phyloP scores from a whole-genome alignment of 2,888 invertebrate species.

The Syrphus vitripennis region DNA sequence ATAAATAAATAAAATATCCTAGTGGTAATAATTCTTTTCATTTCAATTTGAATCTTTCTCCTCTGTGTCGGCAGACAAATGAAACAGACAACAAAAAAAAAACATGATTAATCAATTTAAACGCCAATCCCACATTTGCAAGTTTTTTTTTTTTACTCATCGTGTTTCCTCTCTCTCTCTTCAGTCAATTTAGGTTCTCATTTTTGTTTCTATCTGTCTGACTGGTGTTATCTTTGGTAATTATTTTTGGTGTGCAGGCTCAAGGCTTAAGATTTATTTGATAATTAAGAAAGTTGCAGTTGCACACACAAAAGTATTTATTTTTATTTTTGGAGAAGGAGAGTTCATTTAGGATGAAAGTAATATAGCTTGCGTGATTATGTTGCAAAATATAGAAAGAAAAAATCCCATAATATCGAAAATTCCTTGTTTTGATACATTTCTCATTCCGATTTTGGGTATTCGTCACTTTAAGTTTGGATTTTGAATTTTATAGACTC shows the following conservation, averaged over 20 bases:
- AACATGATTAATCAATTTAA: conserved; percentile 72
- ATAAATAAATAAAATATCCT: conserved; percentile 32
- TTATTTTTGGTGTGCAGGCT: conserved; percentile 60
- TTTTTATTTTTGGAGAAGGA: not conserved
- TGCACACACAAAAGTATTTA: not conserved
- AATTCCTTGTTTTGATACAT: too few relatives aligned
- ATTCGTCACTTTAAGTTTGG: too few relatives aligned
- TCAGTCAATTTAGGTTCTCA: not conserved
- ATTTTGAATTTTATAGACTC: too few relatives aligned
- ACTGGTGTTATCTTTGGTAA: conserved; percentile 60
- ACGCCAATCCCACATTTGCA: conserved; percentile 67
- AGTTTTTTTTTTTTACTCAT: not conserved
- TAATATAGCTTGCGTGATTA: not conserved
- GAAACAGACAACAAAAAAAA: conserved; percentile 18
- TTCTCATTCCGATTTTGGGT: too few relatives aligned
- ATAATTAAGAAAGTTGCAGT: conserved; percentile 67
- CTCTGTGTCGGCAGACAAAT: conserved; percentile 35
- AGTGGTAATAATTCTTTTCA: conserved; percentile 64
- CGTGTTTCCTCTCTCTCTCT: not conserved
- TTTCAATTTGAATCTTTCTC: conserved; percentile 66
- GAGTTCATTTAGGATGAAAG: conserved; percentile 56
- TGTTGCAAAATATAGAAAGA: not conserved
- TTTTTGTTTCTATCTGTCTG: conserved; percentile 7
- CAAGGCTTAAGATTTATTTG: conserved; percentile 57
- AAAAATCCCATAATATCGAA: too few relatives aligned